phyloP scores from a whole-genome alignment of 2,113 vertebrate species.

The Mormyrus iriodes region DNA sequence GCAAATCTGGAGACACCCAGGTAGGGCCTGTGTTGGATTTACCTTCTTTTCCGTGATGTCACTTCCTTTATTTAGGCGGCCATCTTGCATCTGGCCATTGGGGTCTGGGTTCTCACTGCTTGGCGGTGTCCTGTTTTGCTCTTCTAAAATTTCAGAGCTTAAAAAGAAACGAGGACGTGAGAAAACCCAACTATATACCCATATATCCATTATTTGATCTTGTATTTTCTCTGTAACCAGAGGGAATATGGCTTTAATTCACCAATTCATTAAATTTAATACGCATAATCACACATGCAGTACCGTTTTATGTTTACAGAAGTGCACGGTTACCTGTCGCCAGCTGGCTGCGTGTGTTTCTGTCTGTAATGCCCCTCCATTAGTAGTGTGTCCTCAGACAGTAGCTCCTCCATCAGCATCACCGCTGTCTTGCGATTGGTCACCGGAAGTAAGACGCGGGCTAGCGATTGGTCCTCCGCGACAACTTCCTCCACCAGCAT shows the following conservation, averaged over 20 bases:
- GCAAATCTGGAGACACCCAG: neutral
- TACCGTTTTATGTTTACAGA: neutral
- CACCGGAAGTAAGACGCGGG: conserved; percentile 62
- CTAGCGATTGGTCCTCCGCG: conserved; percentile 70
- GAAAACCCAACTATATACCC: neutral
- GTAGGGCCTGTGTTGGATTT: conserved; percentile 3
- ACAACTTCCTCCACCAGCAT: conserved; percentile 70
- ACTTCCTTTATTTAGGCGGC: conserved; percentile 26
- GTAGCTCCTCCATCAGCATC: conserved; percentile 82
- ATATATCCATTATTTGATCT: neutral
- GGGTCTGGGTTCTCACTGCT: neutral
- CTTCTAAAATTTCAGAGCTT: conserved; percentile 40
- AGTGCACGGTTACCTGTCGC: conserved; percentile 44
- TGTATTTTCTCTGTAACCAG: neutral
- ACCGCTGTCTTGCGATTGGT: conserved; percentile 69
- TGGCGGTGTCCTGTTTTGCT: conserved; percentile 13
- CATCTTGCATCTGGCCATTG: neutral
- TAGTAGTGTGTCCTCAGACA: conserved; percentile 68
- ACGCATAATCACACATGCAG: neutral
- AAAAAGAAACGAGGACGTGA: conserved; percentile 13
- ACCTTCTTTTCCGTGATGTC: conserved; percentile 73
- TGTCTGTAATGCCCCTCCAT: conserved; percentile 69
- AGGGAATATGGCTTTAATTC: neutral
- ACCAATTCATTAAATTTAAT: neutral
- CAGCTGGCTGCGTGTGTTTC: conserved; percentile 42